phyloP scores from a whole-genome alignment of 2,797 vertebrate genomes.

The Sebastes nivosus region DNA sequence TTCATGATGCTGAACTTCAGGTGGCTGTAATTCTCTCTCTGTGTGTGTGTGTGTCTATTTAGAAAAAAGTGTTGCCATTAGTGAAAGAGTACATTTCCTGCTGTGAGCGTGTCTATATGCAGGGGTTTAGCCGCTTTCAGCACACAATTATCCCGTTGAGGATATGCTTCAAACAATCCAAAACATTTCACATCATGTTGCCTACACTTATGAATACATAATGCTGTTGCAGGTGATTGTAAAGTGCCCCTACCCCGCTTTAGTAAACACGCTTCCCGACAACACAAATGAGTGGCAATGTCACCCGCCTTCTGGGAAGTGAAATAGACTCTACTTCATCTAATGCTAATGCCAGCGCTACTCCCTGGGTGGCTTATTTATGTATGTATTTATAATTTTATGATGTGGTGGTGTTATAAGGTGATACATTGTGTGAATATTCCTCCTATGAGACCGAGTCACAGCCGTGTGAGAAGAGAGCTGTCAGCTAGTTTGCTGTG shows the following conservation, averaged over 20 bases:
- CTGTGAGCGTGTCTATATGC: not conserved
- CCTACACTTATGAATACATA: conserved; percentile 23
- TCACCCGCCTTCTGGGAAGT: conserved; percentile 22
- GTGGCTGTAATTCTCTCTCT: conserved; percentile 4
- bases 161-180: conserved; percentile 26
- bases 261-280: conserved; percentile 44
- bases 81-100: not conserved
- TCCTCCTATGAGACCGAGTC: conserved; percentile 12
- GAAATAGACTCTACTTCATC: conserved; percentile 37
- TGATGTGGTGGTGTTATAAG: conserved; percentile 27
- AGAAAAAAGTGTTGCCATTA: conserved; percentile 2
- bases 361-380: conserved; percentile 50
- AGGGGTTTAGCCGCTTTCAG: conserved; percentile 7
- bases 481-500: conserved; percentile 1
- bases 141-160: conserved; percentile 22
- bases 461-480: not conserved
- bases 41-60: not conserved
- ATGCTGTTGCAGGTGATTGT: conserved; percentile 35
- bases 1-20: conserved; percentile 32
- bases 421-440: conserved; percentile 28
- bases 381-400: conserved; percentile 56
- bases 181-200: conserved; percentile 24
- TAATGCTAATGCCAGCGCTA: conserved; percentile 29
- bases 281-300: conserved; percentile 38
- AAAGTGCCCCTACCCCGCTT: conserved; percentile 25